Conservation (phyloP, 2,797 vertebrate species). For the Trichosurus vulpecula region DNA sequence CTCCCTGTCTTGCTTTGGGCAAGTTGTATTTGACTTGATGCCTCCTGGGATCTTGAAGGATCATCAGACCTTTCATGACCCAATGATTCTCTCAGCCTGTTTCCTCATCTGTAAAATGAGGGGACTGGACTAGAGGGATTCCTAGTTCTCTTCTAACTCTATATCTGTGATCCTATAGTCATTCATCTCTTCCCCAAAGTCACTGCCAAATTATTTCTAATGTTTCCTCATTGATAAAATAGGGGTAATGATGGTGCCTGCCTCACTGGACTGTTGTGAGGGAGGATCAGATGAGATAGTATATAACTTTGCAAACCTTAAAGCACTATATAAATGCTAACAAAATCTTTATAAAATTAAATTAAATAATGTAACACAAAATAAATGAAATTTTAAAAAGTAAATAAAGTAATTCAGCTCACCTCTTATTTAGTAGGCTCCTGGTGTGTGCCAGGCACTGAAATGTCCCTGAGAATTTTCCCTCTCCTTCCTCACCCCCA, state of each 20-base stretch:
- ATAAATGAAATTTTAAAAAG: background rate
- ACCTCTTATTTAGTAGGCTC: background rate
- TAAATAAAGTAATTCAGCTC: background rate
- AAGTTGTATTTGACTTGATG: background rate
- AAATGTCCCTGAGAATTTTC: too few species aligned
- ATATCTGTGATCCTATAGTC: background rate
- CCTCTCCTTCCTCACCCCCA: too few species aligned
- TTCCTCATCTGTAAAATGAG: background rate
- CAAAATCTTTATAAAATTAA: background rate
- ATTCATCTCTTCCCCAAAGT: background rate
- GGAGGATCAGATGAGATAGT: background rate
- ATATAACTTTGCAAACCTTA: background rate
- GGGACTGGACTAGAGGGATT: background rate
- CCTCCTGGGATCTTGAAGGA: background rate
- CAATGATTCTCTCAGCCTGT: background rate
- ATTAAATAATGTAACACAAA: background rate
- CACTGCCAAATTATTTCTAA: background rate
- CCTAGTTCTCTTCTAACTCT: background rate
- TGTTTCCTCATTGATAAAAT: background rate
- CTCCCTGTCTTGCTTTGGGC: background rate
- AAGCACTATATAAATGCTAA: background rate
- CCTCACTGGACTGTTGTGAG: background rate
- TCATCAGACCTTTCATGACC: background rate
- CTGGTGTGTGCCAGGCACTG: background rate
- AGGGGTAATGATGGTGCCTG: background rate